phyloP scores from a whole-genome alignment of 2,797 vertebrate species.

The Champsocephalus esox region DNA sequence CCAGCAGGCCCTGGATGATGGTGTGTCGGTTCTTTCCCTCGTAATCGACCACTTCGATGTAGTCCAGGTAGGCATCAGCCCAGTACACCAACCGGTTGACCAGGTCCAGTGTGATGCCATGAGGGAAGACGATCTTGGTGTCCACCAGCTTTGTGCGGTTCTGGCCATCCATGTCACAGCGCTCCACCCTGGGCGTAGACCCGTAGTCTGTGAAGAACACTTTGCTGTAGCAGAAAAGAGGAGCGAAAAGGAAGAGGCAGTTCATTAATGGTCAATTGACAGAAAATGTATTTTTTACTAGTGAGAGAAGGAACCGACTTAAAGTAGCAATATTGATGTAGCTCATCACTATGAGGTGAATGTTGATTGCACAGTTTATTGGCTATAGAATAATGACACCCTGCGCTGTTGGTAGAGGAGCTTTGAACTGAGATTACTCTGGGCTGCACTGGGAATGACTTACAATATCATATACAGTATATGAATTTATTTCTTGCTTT shows the following conservation, averaged over 20 bases:
- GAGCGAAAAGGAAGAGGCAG: neutral
- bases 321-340: too few relatives aligned
- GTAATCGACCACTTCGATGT: slow-evolving; percentile 98
- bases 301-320: neutral
- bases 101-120: slow-evolving; percentile 94
- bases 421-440: too few relatives aligned
- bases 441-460: too few relatives aligned
- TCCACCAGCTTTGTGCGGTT: slow-evolving; percentile 98
- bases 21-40: slow-evolving; percentile 98
- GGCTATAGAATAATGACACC: too few relatives aligned
- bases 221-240: slow-evolving; percentile 84
- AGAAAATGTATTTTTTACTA: neutral
- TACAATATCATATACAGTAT: too few relatives aligned
- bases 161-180: slow-evolving; percentile 98
- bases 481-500: too few relatives aligned
- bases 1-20: slow-evolving; percentile 96
- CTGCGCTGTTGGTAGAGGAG: too few relatives aligned
- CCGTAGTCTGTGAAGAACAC: slow-evolving; percentile 98
- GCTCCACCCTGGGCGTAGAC: slow-evolving; percentile 95
- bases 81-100: slow-evolving; percentile 96
- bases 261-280: neutral
- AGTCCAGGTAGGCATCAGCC: slow-evolving; percentile 97
- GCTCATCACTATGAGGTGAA: too few relatives aligned
- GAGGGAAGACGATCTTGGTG: slow-evolving; percentile 97
- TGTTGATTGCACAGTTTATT: too few relatives aligned